These are phyloP conservation scores for Melanocharis versteri DNA, from an alignment of 2,113 vertebrate species.

Conservation along the genomic window DNA sequence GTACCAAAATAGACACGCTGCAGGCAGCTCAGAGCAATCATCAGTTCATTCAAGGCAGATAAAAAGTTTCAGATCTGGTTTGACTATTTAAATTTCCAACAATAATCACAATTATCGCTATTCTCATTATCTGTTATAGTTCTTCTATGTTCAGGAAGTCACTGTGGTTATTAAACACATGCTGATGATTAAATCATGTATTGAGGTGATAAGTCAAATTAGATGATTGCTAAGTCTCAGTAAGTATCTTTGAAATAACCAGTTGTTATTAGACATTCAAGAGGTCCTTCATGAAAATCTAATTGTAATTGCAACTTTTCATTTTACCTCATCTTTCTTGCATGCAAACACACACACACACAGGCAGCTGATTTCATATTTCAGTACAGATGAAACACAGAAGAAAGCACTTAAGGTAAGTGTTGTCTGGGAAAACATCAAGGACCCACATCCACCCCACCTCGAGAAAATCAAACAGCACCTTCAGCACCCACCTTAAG, in stretches of 20 bases:
- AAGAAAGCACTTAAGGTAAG: background rate
- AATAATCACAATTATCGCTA: conserved; percentile 31
- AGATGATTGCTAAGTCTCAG: conserved; percentile 13
- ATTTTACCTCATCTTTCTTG: background rate
- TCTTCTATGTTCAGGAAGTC: conserved; percentile 42
- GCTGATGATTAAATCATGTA: conserved; percentile 51
- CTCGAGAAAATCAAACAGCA: background rate
- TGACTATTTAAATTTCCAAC: conserved; percentile 31
- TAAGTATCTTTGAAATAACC: conserved; percentile 38
- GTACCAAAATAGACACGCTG: background rate
- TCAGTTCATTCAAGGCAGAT: background rate
- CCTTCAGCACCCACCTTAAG: background rate
- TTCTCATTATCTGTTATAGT: conserved; percentile 37
- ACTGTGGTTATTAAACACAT: conserved; percentile 33
- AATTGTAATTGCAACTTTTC: conserved; percentile 39
- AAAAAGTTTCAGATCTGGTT: conserved; percentile 35
- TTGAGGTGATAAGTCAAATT: conserved; percentile 41
- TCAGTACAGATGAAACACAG: background rate
- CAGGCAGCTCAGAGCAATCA: conserved; percentile 31
- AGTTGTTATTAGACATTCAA: conserved; percentile 40
- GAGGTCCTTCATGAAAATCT: conserved; percentile 34
- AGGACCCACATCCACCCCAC: background rate
- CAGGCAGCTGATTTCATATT: background rate
- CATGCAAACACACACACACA: background rate
- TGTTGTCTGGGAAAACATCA: background rate